These are phyloP conservation scores for Calameuta pallipes DNA, from an alignment of 2,888 invertebrate species.

Conservation along the genomic window DNA sequence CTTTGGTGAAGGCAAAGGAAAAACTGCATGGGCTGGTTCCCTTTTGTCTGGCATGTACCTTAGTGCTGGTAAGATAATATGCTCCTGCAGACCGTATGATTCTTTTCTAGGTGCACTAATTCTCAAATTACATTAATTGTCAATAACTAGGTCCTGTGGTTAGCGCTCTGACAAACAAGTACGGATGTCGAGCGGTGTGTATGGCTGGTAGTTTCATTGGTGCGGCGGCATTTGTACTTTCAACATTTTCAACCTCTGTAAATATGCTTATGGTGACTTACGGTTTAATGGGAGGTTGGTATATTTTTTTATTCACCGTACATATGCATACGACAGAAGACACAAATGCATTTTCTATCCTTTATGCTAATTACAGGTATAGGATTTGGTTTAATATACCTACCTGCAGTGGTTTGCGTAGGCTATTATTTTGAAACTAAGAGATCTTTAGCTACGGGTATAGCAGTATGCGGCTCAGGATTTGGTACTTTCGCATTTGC, in stretches of 20 bases:
- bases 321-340: not conserved
- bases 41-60: slow-evolving; percentile 95
- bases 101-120: not conserved
- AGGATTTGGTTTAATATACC: slow-evolving; percentile 92
- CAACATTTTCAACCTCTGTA: slow-evolving; percentile 88
- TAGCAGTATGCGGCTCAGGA: slow-evolving; percentile 96
- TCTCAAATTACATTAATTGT: not conserved
- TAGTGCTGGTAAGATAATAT: slow-evolving; percentile 79
- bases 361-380: slow-evolving; percentile 72
- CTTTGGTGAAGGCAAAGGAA: slow-evolving; percentile 88
- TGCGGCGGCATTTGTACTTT: slow-evolving; percentile 85
- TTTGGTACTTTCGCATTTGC: slow-evolving; percentile 96
- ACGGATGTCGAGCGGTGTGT: slow-evolving; percentile 93
- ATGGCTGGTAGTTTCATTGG: slow-evolving; percentile 91
- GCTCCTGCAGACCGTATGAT: not conserved
- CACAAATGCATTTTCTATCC: not conserved
- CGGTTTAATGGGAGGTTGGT: slow-evolving; percentile 90
- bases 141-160: slow-evolving; percentile 84
- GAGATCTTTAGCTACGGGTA: slow-evolving; percentile 92
- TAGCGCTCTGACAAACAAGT: slow-evolving; percentile 95
- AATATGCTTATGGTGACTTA: slow-evolving; percentile 92
- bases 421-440: slow-evolving; percentile 98
- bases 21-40: slow-evolving; percentile 94
- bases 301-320: not conserved
- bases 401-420: slow-evolving; percentile 96